A percentile compares a stretch with the other conserved stretches of the same genome.
phyloP scores from a whole-genome alignment of 2,113 vertebrate species.

The Nyctibius bracteatus region DNA sequence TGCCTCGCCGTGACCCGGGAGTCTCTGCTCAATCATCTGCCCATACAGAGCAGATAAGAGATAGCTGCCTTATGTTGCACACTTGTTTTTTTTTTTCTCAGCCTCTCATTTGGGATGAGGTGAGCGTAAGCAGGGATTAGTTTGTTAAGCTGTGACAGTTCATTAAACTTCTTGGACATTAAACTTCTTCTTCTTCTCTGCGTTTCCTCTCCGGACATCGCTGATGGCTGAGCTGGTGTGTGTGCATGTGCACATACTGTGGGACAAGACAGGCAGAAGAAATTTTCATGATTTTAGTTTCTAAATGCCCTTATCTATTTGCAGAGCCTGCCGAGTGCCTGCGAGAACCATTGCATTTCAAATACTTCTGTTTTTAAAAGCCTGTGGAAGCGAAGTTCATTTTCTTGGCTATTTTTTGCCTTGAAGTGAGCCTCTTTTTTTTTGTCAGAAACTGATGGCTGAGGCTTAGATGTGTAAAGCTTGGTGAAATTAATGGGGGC shows the following conservation, averaged over 20 bases:
- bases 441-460: not conserved
- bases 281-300: not conserved
- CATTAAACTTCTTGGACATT: slow-evolving; percentile 50
- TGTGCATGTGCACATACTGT: not conserved
- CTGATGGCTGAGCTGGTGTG: not conserved
- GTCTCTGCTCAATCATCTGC: not conserved
- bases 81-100: not conserved
- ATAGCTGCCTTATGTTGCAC: not conserved
- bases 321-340: not conserved
- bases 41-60: not conserved
- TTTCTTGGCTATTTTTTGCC: not conserved
- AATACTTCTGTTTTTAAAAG: not conserved
- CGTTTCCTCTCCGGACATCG: not conserved
- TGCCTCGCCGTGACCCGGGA: not conserved
- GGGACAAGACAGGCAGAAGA: not conserved
- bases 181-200: slow-evolving; percentile 26
- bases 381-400: not conserved
- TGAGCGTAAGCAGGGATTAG: slow-evolving; percentile 52
- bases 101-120: slow-evolving; percentile 27
- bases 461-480: not conserved
- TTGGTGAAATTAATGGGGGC: slow-evolving; percentile 9
- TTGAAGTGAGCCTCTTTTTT: not conserved
- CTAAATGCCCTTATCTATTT: not conserved
- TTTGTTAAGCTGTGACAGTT: slow-evolving; percentile 52
- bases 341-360: not conserved